These are phyloP conservation scores for Montipora cactus DNA, from an alignment of 64 coral and sea anemone genomes.

Conservation along the genomic window DNA sequence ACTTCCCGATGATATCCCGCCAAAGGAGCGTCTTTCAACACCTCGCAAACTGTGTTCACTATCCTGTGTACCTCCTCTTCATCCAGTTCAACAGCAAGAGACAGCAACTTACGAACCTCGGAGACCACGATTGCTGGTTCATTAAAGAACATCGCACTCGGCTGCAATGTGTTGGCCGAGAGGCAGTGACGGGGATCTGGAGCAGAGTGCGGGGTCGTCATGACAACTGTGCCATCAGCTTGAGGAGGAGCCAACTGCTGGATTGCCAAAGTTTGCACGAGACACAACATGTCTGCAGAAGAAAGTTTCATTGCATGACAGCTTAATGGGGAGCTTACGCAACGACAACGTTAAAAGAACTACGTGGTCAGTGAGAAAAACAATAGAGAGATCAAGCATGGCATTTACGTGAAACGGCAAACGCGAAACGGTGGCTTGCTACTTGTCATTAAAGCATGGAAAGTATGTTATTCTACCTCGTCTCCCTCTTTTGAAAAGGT, in stretches of 20 bases:
- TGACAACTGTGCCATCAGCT: slow-evolving; percentile 57
- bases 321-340: no score
- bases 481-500: no score
- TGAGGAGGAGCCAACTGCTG: slow-evolving; percentile 57
- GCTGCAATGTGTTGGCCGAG: slow-evolving; percentile 56
- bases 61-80: slow-evolving; percentile 55
- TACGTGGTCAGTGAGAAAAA: no score
- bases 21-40: slow-evolving; percentile 60
- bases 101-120: slow-evolving; percentile 50
- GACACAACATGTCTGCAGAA: slow-evolving; percentile 14
- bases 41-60: slow-evolving; percentile 66
- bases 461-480: no score
- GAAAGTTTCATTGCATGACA: neutral
- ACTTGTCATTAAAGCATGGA: no score
- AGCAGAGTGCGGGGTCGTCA: slow-evolving; percentile 38
- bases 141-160: slow-evolving; percentile 82
- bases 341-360: no score
- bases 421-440: no score
- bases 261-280: slow-evolving; percentile 41
- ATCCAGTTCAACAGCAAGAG: slow-evolving; percentile 2
- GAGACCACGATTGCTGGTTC: slow-evolving; percentile 41
- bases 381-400: no score
- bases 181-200: slow-evolving; percentile 79
- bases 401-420: no score
- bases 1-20: slow-evolving; percentile 54